Evolutionary conservation across 92 coral and sea anemone species (phyloP), one percentile per base, ranked within the genome.

Genomic region (Nematostella vectensis): DNA sequence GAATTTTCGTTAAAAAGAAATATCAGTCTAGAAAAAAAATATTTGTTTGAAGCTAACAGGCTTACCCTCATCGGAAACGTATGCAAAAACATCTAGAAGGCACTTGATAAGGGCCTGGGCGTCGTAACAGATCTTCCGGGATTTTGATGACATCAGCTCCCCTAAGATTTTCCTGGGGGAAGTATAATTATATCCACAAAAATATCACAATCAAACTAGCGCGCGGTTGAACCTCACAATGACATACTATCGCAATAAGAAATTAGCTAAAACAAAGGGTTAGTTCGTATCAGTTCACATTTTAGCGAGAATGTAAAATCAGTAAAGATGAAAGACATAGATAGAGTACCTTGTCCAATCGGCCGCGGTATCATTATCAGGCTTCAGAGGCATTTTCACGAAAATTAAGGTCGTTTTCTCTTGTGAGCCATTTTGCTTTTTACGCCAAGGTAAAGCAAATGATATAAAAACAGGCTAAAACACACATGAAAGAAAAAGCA

Each of bases 101-200:
- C 66, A 65, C 43, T 75, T 75, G 51, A 67, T 71, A 3, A 79
- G 53, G 16, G 47, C 54, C 57, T 83, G 87, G 11, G 87, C 71
- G 54, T 65, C 68, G 48, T 78, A 83, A 63, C 87, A 83, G 44
- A 83, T 69, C 53, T 79, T 79, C 31, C 79, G 59, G 15, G 86
- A 62, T 26, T 61, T 37, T 21, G 85, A 79, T 38, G 57, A 36
- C 87, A 83, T 79, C 29, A 83, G 29, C 12, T 79, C 64, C 10
- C 69, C 69, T 16, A 83, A 25, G 1, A 74, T 25, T 3, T 51
- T 23, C 58, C 91, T 83, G 53, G 15, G 11, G 47, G 29, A 19
- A 62, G 29, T 11, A n/a, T n/a, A n/a, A n/a, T n/a, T n/a, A n/a
- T n/a, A n/a, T n/a, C n/a, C n/a, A n/a, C n/a, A n/a, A n/a, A n/a